Base-by-base conservation (phyloP, 2,888 invertebrate species). In the Augiades crinisus region DNA sequence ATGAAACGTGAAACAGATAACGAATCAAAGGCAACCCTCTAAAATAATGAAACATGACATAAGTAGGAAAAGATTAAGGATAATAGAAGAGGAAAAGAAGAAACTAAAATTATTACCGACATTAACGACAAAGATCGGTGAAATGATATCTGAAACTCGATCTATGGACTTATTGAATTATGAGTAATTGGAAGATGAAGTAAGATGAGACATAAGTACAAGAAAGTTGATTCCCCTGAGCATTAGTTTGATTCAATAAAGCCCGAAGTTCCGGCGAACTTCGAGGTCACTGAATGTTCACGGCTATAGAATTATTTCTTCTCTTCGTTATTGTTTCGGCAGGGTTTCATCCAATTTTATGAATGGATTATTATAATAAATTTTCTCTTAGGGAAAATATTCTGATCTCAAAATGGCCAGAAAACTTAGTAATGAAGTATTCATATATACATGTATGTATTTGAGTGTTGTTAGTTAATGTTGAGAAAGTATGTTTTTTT, bases 111-210 rank as follows among this genome's bases (percentile, higher is more conserved):
- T 43, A 51, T 38, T 37, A 27, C 44, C 21, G 17, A 51, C 51
- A 51, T 37, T 45, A 45, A 51, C 30, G 22, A 17, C 31, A 38
- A 31, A 37, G 51, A 38, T 45, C 44, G 21, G 31, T 45, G 38
- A 31, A 51, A 38, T 51, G 44, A 51, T 51, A 51, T 51, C 44
- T 43, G 44, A 44, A 51, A 51, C 44, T 37, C 30, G 30, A 38
- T 45, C 37, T 51, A 31, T 51, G 21, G 44, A 19, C 31, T 51
- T 51, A 51, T 51, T 46, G 52, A 52, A 46, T 52, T 40, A 52
- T 46, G 30, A 40, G 52, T 52, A 52, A 52, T 52, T 52, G 52
- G 52, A 34, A 46, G 33, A 51, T 40, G 46, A 40, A 46, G 45
- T 46, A 46, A 51, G 44, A 44, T 51, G 44, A 44, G 51, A 45